Conservation (phyloP, 2,888 invertebrate species). For the Pogonocherus hispidulus region DNA sequence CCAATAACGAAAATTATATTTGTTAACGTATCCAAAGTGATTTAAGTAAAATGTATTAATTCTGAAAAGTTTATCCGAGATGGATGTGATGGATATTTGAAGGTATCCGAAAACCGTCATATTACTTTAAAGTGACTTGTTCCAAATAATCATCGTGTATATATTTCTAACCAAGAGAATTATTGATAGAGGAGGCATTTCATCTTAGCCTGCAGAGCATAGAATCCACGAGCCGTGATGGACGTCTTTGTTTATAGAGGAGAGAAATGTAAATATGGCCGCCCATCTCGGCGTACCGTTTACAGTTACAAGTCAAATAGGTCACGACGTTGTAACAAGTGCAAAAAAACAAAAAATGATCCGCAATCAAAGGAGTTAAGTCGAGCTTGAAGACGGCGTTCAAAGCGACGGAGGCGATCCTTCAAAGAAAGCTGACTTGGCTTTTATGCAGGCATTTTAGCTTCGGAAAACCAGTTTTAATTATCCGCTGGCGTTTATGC, state of each 20-base stretch:
- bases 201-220: neutral
- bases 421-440: slow-evolving; percentile 11
- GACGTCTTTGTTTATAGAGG: neutral
- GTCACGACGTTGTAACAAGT: slow-evolving; percentile 21
- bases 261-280: slow-evolving; percentile 1
- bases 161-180: no score
- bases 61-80: no score
- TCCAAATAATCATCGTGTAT: no score
- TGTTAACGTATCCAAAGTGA: no score
- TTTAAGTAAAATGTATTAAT: no score
- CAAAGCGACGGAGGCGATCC: slow-evolving; percentile 18
- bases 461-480: slow-evolving; percentile 23
- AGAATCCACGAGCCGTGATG: neutral
- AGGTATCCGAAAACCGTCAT: no score
- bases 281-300: slow-evolving; percentile 11
- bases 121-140: no score
- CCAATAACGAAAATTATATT: no score
- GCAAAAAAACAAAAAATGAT: slow-evolving; percentile 14
- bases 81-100: no score
- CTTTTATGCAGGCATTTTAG: slow-evolving; percentile 14
- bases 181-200: no score
- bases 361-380: slow-evolving; percentile 16
- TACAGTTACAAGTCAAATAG: slow-evolving; percentile 25
- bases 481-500: slow-evolving; percentile 7
- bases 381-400: slow-evolving; percentile 12